A percentile compares a stretch with the other conserved stretches of the same genome.
phyloP scores from a whole-genome alignment of 2,888 invertebrate genomes.

The Thyatira batis region DNA sequence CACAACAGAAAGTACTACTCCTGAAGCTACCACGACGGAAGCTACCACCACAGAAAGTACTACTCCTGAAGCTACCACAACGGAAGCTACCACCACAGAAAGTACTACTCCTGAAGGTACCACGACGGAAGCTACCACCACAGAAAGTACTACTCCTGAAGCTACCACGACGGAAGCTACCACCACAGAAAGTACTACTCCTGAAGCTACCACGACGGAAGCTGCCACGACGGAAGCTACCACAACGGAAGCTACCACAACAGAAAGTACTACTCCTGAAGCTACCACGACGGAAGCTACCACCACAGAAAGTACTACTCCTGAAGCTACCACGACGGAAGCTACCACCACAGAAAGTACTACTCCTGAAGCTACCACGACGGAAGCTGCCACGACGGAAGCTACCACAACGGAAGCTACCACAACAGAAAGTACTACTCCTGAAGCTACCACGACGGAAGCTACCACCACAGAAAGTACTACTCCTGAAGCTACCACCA shows the following conservation, averaged over 20 bases:
- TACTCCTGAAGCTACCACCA: background rate
- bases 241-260: background rate
- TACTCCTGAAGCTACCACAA: background rate
- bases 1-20: background rate
- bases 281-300: background rate
- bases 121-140: background rate
- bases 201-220: background rate
- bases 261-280: background rate
- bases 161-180: too few species aligned
- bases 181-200: conserved; percentile 1
- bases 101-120: background rate
- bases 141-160: background rate
- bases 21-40: background rate
- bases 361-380: too few species aligned
- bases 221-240: background rate
- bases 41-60: background rate
- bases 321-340: too few species aligned
- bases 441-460: background rate
- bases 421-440: background rate
- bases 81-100: too few species aligned
- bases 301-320: background rate
- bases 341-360: background rate
- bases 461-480: background rate
- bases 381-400: background rate
- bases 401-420: background rate